A percentile compares a stretch with the other conserved stretches of the same genome.
phyloP scores from a whole-genome alignment of 2,888 invertebrate genomes.

The Leucophora obtusa region DNA sequence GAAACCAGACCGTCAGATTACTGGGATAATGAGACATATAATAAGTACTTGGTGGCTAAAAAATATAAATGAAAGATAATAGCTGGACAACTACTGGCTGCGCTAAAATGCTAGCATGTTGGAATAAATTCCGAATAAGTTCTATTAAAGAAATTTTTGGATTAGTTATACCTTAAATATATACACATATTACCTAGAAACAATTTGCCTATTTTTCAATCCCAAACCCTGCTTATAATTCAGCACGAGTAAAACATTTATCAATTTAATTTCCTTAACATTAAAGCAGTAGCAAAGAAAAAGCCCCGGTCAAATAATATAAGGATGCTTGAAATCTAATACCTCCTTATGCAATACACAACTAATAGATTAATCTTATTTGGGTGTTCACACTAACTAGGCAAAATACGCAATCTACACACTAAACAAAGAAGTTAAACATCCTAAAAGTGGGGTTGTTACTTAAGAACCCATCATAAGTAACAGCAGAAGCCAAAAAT shows the following conservation, averaged over 20 bases:
- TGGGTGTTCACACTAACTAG: constrained; percentile 1
- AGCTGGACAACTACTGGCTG: too few species aligned
- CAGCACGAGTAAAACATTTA: constrained; percentile 29
- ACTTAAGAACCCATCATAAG: neutral
- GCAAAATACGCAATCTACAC: neutral
- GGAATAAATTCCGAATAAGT: too few species aligned
- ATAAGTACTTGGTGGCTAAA: too few species aligned
- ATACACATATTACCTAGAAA: neutral
- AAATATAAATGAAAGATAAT: too few species aligned
- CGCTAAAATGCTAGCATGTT: too few species aligned
- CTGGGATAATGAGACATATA: too few species aligned
- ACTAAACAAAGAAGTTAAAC: neutral
- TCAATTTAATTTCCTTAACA: constrained; percentile 32
- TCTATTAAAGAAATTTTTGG: too few species aligned
- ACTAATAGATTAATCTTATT: constrained; percentile 25
- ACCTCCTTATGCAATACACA: neutral
- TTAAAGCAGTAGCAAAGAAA: neutral
- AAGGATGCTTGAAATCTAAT: neutral
- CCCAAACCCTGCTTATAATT: neutral
- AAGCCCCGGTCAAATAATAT: neutral
- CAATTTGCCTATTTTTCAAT: neutral
- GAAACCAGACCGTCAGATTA: too few species aligned
- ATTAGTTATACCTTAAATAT: too few species aligned
- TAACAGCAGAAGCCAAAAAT: constrained; percentile 15
- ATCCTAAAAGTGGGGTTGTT: neutral